Base-by-base conservation (phyloP, 64 coral and sea anemone species). In the Porites lutea region DNA sequence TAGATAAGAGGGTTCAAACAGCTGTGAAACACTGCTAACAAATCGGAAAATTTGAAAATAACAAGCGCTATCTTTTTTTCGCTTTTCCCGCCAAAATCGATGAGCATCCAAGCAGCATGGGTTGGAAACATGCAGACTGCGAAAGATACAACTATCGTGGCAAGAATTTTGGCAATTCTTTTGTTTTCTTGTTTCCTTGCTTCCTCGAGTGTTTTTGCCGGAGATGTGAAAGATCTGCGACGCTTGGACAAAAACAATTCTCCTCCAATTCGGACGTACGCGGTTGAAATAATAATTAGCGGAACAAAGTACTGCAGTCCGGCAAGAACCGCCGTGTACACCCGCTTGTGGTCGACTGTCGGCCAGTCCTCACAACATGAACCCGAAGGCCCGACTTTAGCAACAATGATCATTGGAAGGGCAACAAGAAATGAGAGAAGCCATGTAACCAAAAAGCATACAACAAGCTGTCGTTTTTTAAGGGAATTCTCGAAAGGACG, bases 1-100 rank as follows among this genome's bases (percentile, higher is more conserved):
- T 92, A 92, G 20, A 92, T 86, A 1, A 92, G 43, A 2, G 91
- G 91, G 61, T 92, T 92, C 1, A 92, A 58, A 77, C 91, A 92
- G 48, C 91, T 92, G 48, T 92, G 91, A 48, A 92, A 92, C 27
- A 92, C 86, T 11, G 91, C 77, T 5, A 92, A 77, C 18, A 52
- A 52, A 45, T 77, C 75, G 18, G 75, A 77, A 77, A 77, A 77
- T 48, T 77, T 77, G 75, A 77, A 77, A 77, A 77, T 77, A 77
- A 77, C 15, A 16, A 52, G 16, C 48, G 75, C 75, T 77, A 18
- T 77, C 49, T 77, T 48, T 45, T 54, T 13, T 18, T 22, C 48
- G 50, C 75, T 54, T 53, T 77, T 77, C 6, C 15, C 50, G 15
- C 75, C 75, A 54, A 77, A 77, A 77, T 77, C 75, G 18, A 77